Base-by-base conservation (phyloP, 1,140 invertebrate species). In the Pomacea maculata region DNA sequence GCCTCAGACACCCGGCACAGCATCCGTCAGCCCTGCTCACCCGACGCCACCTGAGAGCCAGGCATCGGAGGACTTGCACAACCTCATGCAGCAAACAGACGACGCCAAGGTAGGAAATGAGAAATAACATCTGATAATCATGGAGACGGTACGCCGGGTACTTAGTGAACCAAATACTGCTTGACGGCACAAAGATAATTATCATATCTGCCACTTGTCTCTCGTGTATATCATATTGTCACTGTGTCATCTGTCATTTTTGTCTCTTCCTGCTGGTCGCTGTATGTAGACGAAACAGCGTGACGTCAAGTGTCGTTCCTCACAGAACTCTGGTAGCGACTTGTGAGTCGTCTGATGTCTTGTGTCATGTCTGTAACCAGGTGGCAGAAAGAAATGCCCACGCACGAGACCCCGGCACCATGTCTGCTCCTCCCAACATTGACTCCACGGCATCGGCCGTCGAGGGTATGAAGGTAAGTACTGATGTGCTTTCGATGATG, bases 51-150 rank as follows among this genome's bases (percentile, higher is more conserved):
- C 80, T n/a, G 84, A 86, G 54, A 79, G 83, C 45, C 84, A 57
- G 84, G 87, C 54, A 82, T 78, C 77, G 12, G 77, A 86, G 77
- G 88, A 89, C 65, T 79, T 89, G 45, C 83, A 79, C 17, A 85
- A 85, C 73, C 83, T 90, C n/a, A 85, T 90, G 85, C 86, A 89
- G 72, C 89, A 90, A 79, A 90, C 89, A 61, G 89, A 90, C 84
- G 89, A 90, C 88, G 89, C 89, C 17, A 90, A 90, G 86, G 89
- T 90, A 45, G 1, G 34, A 45, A 45, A 45, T 45, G 2, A 45
- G 34, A 45, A 45, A 45, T 45, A 45, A 45, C 34, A 45, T 6
- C 34, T 45, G 34, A 6, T 45, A 6, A 6, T 45, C 34, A 45
- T 0, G 34, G 34, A 45, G 34, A 45, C 34, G 0, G 34, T 45